phyloP scores from a whole-genome alignment of 1,140 invertebrate genomes.

The Neodiprion virginianus region DNA sequence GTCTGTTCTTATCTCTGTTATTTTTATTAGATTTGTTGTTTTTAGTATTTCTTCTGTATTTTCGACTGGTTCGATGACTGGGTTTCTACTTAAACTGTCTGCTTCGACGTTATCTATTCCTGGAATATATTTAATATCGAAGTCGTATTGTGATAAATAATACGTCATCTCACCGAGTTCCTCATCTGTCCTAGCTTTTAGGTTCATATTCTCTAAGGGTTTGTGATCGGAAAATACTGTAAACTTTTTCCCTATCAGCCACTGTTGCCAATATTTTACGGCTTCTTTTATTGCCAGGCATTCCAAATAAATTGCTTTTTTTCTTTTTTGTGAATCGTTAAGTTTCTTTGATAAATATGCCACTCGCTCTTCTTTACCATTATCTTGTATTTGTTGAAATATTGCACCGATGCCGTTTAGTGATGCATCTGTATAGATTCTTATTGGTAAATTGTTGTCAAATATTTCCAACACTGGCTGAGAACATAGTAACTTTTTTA shows the following conservation, averaged over 20 bases:
- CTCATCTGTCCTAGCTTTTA: slow-evolving; percentile 40
- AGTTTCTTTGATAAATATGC: too few relatives aligned
- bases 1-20: slow-evolving; percentile 14
- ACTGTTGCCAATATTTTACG: slow-evolving; percentile 33
- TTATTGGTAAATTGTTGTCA: slow-evolving; percentile 18
- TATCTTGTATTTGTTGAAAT: slow-evolving; percentile 14
- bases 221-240: slow-evolving; percentile 28
- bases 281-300: slow-evolving; percentile 33
- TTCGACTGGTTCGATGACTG: slow-evolving; percentile 19
- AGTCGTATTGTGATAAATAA: slow-evolving; percentile 41
- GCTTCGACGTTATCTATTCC: slow-evolving; percentile 24
- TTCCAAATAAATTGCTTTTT: too few relatives aligned
- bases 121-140: slow-evolving; percentile 21
- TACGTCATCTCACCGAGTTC: slow-evolving; percentile 47
- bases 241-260: slow-evolving; percentile 27
- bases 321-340: slow-evolving; percentile 37
- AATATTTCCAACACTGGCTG: slow-evolving; percentile 26
- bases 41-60: slow-evolving; percentile 17
- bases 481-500: slow-evolving; percentile 21
- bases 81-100: slow-evolving; percentile 20
- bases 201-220: slow-evolving; percentile 27
- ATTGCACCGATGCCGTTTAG: slow-evolving; percentile 14
- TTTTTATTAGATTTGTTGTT: too few relatives aligned
- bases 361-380: slow-evolving; percentile 25
- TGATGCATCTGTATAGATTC: slow-evolving; percentile 23